Base-by-base conservation (phyloP, 2,888 invertebrate genomes). In the Tenthredo notha region DNA sequence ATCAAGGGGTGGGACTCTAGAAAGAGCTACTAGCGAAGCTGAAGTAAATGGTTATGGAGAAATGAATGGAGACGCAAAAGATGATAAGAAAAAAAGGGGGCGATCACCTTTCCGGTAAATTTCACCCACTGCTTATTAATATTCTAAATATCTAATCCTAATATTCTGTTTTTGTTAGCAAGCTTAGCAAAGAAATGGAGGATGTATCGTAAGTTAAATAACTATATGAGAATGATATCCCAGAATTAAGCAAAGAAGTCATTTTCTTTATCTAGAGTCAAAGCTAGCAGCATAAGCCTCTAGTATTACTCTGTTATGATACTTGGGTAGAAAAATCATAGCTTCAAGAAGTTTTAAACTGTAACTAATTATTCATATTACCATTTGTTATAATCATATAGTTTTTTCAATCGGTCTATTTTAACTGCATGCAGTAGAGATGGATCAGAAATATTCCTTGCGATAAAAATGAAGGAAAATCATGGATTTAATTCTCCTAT, bases 31-130 rank as follows among this genome's bases (percentile, higher is more conserved):
- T 0, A 97, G 97, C 88, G 98, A 97, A 87, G 94, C 96, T 1
- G 97, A 98, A 90, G 96, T 97, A 94, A 95, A 96, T 6, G 95
- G 96, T 15, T 96, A 96, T 91, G 95, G 96, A 65, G 95, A 96
- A 10, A 94, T 94, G 90, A 94, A 94, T 43, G 94, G 94, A 0
- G 96, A 96, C 83, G 95, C 95, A 9, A 96, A 96, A 89, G 95
- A 96, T 89, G 95, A 96, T 86, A 96, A 97, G 92, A 96, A 97
- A 93, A 96, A 96, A 91, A 94, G 98, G 12, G 98, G 98, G 84
- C 96, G 98, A 88, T 98, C 98, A 61, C 98, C 99, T 25, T 99
- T 99, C 94, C 97, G 97, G 96, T 97, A 92, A 94, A 65, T 54
- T 54, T 72, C 0, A 37, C 7, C 40, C 54, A 47, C 33, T 54